Conservation (phyloP, 2,888 invertebrate genomes). For the Macrophya alboannulata region DNA sequence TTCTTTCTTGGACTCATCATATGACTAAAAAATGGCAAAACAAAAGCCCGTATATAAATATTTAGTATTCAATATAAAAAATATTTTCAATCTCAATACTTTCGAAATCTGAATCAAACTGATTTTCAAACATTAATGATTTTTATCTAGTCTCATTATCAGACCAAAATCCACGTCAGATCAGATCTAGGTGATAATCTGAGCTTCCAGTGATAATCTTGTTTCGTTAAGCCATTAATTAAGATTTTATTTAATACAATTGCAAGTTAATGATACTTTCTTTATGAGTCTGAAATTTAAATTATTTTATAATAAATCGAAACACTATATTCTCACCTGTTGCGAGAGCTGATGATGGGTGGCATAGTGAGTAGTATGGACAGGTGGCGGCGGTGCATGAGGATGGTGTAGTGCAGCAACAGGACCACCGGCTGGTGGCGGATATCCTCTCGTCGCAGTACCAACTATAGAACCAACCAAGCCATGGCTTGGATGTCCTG, state of each 20-base stretch:
- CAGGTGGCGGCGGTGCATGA: constrained; percentile 72
- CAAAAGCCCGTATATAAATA: neutral
- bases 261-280: constrained; percentile 2
- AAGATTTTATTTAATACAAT: neutral
- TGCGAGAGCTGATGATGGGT: constrained; percentile 77
- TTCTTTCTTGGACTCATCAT: constrained; percentile 20
- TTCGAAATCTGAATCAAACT: neutral
- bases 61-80: neutral
- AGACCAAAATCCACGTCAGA: neutral
- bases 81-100: neutral
- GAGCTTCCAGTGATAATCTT: constrained; percentile 11
- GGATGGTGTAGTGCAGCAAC: constrained; percentile 74
- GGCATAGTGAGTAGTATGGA: constrained; percentile 75
- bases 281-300: neutral
- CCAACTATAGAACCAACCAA: constrained; percentile 73
- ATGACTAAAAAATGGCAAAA: neutral
- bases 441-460: constrained; percentile 74
- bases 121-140: constrained; percentile 7
- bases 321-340: constrained; percentile 68
- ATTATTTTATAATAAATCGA: neutral
- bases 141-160: constrained; percentile 36
- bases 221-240: constrained; percentile 1
- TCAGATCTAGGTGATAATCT: neutral
- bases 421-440: constrained; percentile 75
- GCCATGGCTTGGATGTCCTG: constrained; percentile 69